Evolutionary conservation across 2,113 vertebrate genomes (phyloP).

Genomic region (Eidolon helvum): DNA sequence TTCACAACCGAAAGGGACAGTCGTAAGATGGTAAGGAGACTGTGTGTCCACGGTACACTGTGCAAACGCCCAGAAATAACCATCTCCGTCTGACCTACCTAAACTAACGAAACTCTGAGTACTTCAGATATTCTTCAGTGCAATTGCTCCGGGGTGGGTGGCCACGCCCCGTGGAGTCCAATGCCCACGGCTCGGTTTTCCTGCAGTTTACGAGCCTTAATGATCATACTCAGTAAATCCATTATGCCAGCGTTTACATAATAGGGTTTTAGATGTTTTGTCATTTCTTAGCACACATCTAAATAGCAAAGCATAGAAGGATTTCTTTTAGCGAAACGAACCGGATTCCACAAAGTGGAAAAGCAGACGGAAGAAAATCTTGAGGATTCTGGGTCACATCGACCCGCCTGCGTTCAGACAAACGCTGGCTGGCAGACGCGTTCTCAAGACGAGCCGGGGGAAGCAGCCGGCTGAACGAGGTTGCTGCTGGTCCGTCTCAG

Average conservation of each 20-base stretch:
- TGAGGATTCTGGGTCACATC: not conserved
- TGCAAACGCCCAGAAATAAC: conserved; percentile 17
- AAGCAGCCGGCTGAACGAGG: not conserved
- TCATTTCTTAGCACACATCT: conserved; percentile 27
- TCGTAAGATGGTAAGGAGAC: not conserved
- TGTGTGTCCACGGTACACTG: not conserved
- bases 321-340: not conserved
- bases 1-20: not conserved
- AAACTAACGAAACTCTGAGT: not conserved
- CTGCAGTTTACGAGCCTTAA: not conserved
- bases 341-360: not conserved
- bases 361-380: not conserved
- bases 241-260: not conserved
- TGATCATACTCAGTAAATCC: not conserved
- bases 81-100: not conserved
- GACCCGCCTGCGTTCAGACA: not conserved
- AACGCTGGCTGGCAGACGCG: conserved; percentile 14
- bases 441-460: not conserved
- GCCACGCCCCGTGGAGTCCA: not conserved
- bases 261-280: not conserved
- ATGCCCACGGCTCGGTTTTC: not conserved
- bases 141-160: not conserved
- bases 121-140: not conserved
- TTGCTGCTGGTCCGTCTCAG: not conserved
- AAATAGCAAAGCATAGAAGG: not conserved